phyloP scores from a whole-genome alignment of 2,797 vertebrate genomes.

The Paedocypris micromegethes region DNA sequence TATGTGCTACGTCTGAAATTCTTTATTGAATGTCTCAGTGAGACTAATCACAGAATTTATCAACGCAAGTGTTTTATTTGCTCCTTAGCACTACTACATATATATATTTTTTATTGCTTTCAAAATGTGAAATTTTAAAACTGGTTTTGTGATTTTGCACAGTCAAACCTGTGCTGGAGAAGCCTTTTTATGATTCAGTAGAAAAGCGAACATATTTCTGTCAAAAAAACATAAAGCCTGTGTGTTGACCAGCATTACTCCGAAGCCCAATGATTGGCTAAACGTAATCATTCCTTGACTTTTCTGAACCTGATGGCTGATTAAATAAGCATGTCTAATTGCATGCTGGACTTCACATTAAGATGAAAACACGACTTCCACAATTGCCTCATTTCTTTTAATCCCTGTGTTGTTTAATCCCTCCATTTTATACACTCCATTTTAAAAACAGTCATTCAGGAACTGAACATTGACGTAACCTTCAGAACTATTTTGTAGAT shows the following conservation, averaged over 20 bases:
- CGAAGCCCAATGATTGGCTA: constrained; percentile 13
- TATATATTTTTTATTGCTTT: no score
- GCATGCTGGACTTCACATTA: constrained; percentile 29
- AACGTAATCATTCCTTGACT: constrained; percentile 5
- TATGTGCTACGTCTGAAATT: no score
- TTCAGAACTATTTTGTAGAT: constrained; percentile 20
- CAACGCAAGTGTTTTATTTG: no score
- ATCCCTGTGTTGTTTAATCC: constrained; percentile 46
- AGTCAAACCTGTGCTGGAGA: not conserved
- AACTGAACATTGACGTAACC: constrained; percentile 41
- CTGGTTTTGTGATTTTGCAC: no score
- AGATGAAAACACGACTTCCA: constrained; percentile 31
- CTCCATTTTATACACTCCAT: constrained; percentile 30
- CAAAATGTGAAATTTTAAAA: no score
- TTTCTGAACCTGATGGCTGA: constrained; percentile 23
- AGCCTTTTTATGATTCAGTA: not conserved
- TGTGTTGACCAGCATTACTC: not conserved
- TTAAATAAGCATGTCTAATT: constrained; percentile 37
- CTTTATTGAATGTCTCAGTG: no score
- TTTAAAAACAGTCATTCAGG: constrained; percentile 47
- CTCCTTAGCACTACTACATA: no score
- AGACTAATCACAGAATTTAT: no score
- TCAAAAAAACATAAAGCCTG: not conserved
- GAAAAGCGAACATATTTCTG: not conserved
- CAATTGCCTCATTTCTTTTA: constrained; percentile 45